Evolutionary conservation across 2,113 vertebrate genomes (phyloP).

Genomic region (Ondatra zibethicus): DNA sequence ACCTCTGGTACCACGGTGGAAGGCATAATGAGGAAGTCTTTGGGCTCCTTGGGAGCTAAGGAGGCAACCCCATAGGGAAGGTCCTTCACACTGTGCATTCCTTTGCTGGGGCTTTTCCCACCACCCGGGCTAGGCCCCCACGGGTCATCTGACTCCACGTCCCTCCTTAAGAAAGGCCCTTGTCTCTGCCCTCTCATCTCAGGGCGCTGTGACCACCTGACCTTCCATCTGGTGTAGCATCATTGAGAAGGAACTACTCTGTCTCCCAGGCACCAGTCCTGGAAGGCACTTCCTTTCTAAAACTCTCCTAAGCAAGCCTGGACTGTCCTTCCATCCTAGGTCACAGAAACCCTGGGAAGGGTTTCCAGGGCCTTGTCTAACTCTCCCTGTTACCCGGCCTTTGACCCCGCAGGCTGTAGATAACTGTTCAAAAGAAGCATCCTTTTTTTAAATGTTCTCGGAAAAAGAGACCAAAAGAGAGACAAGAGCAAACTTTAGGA

Average conservation of each 20-base stretch:
- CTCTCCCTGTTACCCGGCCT: neutral
- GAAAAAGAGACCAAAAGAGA: neutral
- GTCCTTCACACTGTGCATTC: neutral
- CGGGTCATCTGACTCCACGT: neutral
- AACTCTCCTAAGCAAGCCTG: too few species aligned
- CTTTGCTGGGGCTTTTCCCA: neutral
- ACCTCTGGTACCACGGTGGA: too few species aligned
- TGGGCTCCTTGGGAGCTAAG: neutral
- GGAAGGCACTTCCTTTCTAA: neutral
- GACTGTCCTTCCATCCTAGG: neutral
- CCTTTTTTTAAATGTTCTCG: neutral
- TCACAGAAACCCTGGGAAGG: neutral
- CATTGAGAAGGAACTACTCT: neutral
- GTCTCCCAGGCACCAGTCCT: neutral
- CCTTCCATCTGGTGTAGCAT: neutral
- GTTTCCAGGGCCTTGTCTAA: neutral
- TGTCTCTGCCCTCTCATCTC: too few species aligned
- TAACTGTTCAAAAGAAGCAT: neutral
- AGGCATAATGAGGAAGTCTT: neutral
- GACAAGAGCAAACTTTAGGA: conserved; percentile 12
- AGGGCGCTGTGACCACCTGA: neutral
- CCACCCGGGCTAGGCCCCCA: too few species aligned
- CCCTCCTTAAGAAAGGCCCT: neutral
- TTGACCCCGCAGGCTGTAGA: neutral
- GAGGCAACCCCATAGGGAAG: fast-evolving